Evolutionary conservation across 2,797 vertebrate genomes (phyloP).

Genomic region (Odontamblyopus rebecca): DNA sequence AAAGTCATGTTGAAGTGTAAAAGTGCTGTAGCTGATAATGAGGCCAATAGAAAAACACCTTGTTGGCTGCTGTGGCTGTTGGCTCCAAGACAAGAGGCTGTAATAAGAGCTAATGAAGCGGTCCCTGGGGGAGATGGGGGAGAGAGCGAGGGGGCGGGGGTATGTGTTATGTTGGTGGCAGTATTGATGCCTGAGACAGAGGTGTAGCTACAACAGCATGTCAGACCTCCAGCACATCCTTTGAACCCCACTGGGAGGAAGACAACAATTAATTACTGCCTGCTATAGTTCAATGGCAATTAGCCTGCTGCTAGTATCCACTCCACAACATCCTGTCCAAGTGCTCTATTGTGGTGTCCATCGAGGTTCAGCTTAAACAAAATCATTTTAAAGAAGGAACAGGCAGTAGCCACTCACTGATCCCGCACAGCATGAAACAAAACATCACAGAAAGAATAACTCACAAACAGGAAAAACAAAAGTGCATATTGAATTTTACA

Average conservation of each 20-base stretch:
- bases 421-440: too few relatives aligned
- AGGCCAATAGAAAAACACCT: conserved; percentile 23
- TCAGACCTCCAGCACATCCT: conserved; percentile 57
- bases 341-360: not conserved
- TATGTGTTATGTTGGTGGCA: conserved; percentile 44
- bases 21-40: conserved; percentile 20
- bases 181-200: conserved; percentile 61
- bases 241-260: conserved; percentile 43
- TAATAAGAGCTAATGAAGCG: conserved; percentile 69
- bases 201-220: conserved; percentile 53
- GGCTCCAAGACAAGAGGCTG: conserved; percentile 52
- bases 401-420: too few relatives aligned
- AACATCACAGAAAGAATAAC: too few relatives aligned
- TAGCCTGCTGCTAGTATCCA: conserved; percentile 47
- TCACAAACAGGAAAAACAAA: too few relatives aligned
- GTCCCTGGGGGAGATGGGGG: conserved; percentile 34
- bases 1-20: conserved; percentile 28
- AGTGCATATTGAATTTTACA: too few relatives aligned
- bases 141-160: conserved; percentile 17
- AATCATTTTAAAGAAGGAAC: not conserved
- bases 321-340: conserved; percentile 11
- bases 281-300: conserved; percentile 65
- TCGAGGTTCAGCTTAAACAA: not conserved
- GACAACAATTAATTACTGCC: conserved; percentile 67
- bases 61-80: conserved; percentile 27